Conservation (phyloP, 2,888 invertebrate species). For the Petrolisthes manimaculis region DNA sequence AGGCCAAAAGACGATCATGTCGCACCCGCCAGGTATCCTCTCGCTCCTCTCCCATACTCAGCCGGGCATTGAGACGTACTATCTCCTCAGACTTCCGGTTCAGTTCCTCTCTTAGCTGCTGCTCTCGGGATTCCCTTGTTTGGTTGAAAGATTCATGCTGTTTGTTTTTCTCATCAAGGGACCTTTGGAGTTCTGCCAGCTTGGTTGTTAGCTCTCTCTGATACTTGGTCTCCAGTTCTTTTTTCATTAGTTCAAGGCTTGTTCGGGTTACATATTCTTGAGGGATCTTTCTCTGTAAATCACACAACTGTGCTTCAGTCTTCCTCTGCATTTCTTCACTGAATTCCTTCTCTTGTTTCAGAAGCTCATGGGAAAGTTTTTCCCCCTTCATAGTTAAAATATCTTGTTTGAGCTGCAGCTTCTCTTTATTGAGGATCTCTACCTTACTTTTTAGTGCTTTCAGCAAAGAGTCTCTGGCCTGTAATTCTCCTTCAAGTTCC, state of each 20-base stretch:
- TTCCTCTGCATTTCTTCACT: conserved; percentile 49
- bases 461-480: conserved; percentile 25
- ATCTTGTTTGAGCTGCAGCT: conserved; percentile 40
- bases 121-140: conserved; percentile 33
- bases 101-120: conserved; percentile 39
- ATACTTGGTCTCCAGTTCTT: conserved; percentile 49
- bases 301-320: conserved; percentile 43
- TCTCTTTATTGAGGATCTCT: conserved; percentile 47
- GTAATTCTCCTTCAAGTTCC: conserved; percentile 36
- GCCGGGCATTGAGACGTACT: conserved; percentile 23
- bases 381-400: conserved; percentile 42
- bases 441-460: conserved; percentile 37
- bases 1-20: conserved; percentile 46
- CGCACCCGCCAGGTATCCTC: conserved; percentile 48
- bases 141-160: conserved; percentile 36
- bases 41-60: conserved; percentile 41
- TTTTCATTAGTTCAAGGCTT: conserved; percentile 26
- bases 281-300: conserved; percentile 30
- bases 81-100: conserved; percentile 43
- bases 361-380: conserved; percentile 43
- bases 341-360: conserved; percentile 43
- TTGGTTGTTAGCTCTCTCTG: conserved; percentile 46
- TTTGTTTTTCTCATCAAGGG: conserved; percentile 38
- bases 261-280: conserved; percentile 40
- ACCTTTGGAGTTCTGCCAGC: conserved; percentile 38